Conservation (phyloP, 1,140 invertebrate genomes). For the Rhagoletis pomonella region DNA sequence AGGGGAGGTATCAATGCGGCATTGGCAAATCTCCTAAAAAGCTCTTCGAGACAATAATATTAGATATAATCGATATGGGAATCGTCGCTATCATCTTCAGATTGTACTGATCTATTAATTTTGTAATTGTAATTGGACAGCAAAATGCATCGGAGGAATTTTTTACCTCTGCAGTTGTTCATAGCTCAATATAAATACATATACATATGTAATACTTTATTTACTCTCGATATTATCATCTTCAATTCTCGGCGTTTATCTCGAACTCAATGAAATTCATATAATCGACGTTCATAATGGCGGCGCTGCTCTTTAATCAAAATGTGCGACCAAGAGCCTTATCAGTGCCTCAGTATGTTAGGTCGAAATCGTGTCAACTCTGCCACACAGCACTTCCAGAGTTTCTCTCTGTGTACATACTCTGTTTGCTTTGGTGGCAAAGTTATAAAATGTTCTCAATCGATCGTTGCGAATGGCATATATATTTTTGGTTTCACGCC, state of each 20-base stretch:
- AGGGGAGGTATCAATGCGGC: conserved; percentile 29
- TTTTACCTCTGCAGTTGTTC: background rate
- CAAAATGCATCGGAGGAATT: background rate
- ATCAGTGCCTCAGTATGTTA: conserved; percentile 46
- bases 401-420: conserved; percentile 62
- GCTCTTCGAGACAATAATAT: conserved; percentile 32
- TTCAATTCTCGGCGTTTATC: background rate
- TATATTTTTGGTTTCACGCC: conserved; percentile 53
- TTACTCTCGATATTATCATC: conserved; percentile 7
- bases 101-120: conserved; percentile 12
- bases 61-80: conserved; percentile 9
- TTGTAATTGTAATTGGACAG: background rate
- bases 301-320: conserved; percentile 35
- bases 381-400: conserved; percentile 59
- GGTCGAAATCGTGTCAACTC: conserved; percentile 64
- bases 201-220: background rate
- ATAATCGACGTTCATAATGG: conserved; percentile 24
- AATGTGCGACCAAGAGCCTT: conserved; percentile 35
- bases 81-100: conserved; percentile 27
- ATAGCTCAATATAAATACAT: conserved; percentile 13
- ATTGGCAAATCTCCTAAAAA: conserved; percentile 29
- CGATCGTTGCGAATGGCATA: conserved; percentile 60
- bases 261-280: background rate
- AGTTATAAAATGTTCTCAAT: conserved; percentile 63
- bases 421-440: conserved; percentile 58